Base-by-base conservation (phyloP, 30 jellyfish, hydroid and myxozoan genomes). In the Turritopsis dohrnii region DNA sequence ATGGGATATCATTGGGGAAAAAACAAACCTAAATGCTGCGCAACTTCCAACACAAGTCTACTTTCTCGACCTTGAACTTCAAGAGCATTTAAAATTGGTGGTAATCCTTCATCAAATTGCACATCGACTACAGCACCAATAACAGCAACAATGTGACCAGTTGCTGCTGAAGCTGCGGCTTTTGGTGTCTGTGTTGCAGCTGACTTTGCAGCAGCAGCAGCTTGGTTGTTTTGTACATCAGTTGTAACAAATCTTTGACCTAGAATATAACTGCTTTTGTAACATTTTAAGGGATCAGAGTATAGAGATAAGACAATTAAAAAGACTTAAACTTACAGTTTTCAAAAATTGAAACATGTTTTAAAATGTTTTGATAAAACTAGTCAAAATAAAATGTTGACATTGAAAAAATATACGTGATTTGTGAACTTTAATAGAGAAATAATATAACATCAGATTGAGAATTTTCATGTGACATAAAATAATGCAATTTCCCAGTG, bases 51-150 rank as follows among this genome's bases (percentile, higher is more conserved):
- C 8, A 95, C 97, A 73, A 95, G 80, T 73, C 98, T 84, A 21
- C 98, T 73, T 21, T 92, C 88, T 52, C 99, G 88, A n/a, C 95
- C 96, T 69, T 95, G 95, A 25, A 95, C 99, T 85, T 95, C 98
- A 8, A 95, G 90, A 29, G 99, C 99, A 88, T 90, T 95, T 65
- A 95, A 91, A 76, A 95, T 95, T 1, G 99, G 98, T 3, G 99
- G 99, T 29, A 95, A 76, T 66, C 86, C 96, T 21, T 81, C 87
- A 21, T 91, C 97, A 84, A 95, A 95, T 80, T 95, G 99, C 18
- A 95, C 99, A 95, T 95, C 99, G 18, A 95, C 99, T n/a, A 95
- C 98, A 79, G 99, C 99, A 90, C 99, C 99, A 95, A 95, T 95
- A 41, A 95, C 98, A 0, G 99, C 99, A 18, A 95, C 99, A 71